Percentiles rank a stretch among this genome's conserved stretches.
Evolutionary conservation across 2,113 vertebrate genomes (phyloP).

Genomic region (Gorsachius goisagi): DNA sequence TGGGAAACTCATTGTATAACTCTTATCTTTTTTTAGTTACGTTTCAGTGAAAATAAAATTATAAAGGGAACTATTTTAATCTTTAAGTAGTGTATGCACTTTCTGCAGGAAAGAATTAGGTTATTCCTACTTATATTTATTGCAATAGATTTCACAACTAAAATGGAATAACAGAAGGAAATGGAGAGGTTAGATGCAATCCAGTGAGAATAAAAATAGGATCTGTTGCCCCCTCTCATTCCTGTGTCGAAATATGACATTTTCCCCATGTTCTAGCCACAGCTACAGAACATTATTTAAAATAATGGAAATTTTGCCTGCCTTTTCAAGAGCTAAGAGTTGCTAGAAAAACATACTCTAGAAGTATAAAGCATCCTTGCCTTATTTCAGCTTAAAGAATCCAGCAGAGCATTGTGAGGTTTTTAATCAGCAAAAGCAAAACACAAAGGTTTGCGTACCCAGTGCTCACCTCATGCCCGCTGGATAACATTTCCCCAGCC

Average conservation of each 20-base stretch:
- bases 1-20: background rate
- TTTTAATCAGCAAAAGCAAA: background rate
- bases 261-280: background rate
- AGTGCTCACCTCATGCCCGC: background rate
- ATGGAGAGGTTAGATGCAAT: background rate
- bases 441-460: conserved; percentile 12
- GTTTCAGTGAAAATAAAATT: background rate
- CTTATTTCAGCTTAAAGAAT: background rate
- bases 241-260: background rate
- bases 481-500: background rate
- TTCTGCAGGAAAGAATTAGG: background rate
- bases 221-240: background rate
- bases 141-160: background rate
- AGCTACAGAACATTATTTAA: background rate
- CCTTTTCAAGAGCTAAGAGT: background rate
- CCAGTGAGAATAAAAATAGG: background rate
- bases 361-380: background rate
- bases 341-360: background rate
- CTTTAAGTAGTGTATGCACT: background rate
- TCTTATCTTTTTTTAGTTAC: background rate
- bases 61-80: background rate
- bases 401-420: background rate
- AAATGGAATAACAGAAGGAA: background rate
- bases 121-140: background rate
- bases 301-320: background rate